These are phyloP conservation scores for Caenorhabditis plicata DNA, from an alignment of 2,888 invertebrate species.

Conservation along the genomic window DNA sequence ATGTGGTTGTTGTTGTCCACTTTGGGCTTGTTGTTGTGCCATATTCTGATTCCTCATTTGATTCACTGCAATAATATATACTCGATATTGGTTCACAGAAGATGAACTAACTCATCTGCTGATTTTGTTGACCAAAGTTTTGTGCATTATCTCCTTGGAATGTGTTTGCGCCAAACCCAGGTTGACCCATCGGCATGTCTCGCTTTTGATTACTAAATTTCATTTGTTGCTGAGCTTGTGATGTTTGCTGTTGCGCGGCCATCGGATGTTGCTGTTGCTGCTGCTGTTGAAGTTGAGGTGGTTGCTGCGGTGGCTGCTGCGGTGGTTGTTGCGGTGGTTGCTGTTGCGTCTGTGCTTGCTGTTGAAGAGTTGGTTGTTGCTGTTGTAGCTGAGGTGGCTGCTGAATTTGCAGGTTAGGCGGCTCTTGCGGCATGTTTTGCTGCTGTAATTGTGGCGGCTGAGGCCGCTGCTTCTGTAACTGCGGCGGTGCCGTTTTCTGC, in stretches of 20 bases:
- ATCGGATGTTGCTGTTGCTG: slow-evolving; percentile 15
- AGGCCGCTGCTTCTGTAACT: slow-evolving; percentile 7
- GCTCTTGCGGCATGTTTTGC: too few species aligned
- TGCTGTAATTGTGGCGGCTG: slow-evolving; percentile 1
- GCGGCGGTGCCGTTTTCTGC: slow-evolving; percentile 6
- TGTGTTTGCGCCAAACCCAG: too few species aligned
- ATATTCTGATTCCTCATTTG: neutral
- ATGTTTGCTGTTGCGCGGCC: slow-evolving; percentile 10
- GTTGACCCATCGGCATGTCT: neutral
- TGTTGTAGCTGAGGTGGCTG: neutral
- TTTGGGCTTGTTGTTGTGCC: slow-evolving; percentile 1
- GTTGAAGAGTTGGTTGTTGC: neutral
- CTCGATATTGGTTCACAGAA: too few species aligned
- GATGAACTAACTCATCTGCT: too few species aligned
- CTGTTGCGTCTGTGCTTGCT: neutral
- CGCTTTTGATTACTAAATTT: neutral
- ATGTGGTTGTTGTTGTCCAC: neutral
- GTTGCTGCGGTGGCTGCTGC: slow-evolving; percentile 1
- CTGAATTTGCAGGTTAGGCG: neutral
- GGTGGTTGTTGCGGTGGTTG: neutral
- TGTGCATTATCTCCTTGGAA: too few species aligned
- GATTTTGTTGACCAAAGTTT: too few species aligned
- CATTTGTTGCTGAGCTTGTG: neutral
- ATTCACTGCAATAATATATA: too few species aligned
- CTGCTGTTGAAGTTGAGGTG: slow-evolving; percentile 9